These are phyloP conservation scores for Parauchenoglanis ngamensis DNA, from an alignment of 2,797 vertebrate species.

Conservation along the genomic window DNA sequence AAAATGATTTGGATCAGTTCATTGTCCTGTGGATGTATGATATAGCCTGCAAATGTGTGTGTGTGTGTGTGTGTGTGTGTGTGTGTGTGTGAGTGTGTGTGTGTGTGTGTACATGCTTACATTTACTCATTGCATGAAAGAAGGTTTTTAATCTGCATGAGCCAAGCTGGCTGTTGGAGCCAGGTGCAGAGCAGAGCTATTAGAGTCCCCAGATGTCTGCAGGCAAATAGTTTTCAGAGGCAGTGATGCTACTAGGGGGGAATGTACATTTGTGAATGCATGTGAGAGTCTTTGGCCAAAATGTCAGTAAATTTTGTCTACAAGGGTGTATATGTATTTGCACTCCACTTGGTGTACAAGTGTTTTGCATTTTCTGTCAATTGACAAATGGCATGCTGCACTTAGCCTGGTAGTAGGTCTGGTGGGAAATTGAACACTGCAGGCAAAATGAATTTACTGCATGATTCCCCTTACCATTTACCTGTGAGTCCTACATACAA, in stretches of 20 bases:
- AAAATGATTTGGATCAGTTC: conserved; percentile 37
- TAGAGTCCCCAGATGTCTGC: conserved; percentile 55
- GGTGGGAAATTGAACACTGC: conserved; percentile 50
- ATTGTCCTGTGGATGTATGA: conserved; percentile 43
- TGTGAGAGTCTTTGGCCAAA: conserved; percentile 23
- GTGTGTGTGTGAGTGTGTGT: conserved; percentile 21
- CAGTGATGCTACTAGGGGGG: conserved; percentile 27
- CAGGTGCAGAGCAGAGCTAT: conserved; percentile 55
- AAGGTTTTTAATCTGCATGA: conserved; percentile 52
- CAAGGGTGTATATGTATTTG: conserved; percentile 18
- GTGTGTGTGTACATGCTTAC: conserved; percentile 10
- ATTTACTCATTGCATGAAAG: conserved; percentile 40
- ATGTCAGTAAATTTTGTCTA: conserved; percentile 27
- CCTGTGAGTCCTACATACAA: conserved; percentile 35
- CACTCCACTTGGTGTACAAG: conserved; percentile 8
- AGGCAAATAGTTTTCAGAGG: conserved; percentile 50
- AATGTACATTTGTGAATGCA: conserved; percentile 28
- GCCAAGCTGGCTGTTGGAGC: conserved; percentile 39
- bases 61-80: conserved; percentile 11
- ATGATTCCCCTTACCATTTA: conserved; percentile 30
- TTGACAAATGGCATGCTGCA: conserved; percentile 53
- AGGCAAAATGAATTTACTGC: conserved; percentile 48
- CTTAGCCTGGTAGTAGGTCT: conserved; percentile 48
- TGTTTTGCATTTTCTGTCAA: conserved; percentile 39
- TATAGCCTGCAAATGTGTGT: conserved; percentile 23